A percentile compares a stretch with the other conserved stretches of the same genome.
These are phyloP conservation scores for Lacerta bilineata DNA, from an alignment of 2,797 vertebrate species.

Conservation along the genomic window DNA sequence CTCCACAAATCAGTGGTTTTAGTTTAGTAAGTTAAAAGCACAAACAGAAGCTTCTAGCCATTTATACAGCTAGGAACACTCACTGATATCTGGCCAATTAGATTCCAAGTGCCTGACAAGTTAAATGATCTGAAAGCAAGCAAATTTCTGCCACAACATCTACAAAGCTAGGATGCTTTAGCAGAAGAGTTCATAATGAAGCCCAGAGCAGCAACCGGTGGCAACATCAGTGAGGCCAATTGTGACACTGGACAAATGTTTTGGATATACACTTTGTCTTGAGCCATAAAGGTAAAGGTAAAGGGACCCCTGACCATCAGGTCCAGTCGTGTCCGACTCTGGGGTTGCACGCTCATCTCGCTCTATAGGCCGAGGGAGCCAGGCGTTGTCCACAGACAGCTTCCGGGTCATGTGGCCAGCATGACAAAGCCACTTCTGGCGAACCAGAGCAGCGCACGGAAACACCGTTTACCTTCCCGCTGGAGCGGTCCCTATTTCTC, in stretches of 20 bases:
- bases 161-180: constrained; percentile 65
- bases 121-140: constrained; percentile 43
- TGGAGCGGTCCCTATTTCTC: no score
- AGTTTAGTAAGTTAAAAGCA: constrained; percentile 57
- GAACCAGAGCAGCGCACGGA: no score
- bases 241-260: not conserved
- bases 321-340: no score
- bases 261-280: not conserved
- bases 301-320: no score
- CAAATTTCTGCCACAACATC: constrained; percentile 55
- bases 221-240: not conserved
- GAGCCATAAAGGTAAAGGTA: not conserved
- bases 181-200: constrained; percentile 47
- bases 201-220: not conserved
- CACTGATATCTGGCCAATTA: constrained; percentile 51
- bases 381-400: no score
- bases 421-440: no score
- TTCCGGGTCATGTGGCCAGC: no score
- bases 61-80: constrained; percentile 62
- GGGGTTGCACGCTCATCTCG: no score
- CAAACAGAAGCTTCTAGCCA: constrained; percentile 24
- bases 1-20: not conserved
- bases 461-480: no score
- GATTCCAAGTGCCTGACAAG: constrained; percentile 48
- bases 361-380: no score